phyloP scores from a whole-genome alignment of 2,888 invertebrate genomes.

The Latrodectus hesperus region DNA sequence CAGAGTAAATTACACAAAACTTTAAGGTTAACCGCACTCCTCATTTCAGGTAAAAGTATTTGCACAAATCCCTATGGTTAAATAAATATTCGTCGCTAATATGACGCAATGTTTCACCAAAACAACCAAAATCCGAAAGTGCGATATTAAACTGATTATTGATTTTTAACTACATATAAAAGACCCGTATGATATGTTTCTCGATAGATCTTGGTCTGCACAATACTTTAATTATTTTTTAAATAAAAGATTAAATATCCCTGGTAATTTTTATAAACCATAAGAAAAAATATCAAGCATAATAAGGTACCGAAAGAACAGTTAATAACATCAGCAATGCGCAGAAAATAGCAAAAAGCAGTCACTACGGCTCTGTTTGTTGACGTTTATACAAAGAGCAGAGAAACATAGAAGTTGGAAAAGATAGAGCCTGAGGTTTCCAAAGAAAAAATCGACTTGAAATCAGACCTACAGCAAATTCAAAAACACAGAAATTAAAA shows the following conservation, averaged over 20 bases:
- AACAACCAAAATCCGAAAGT: background rate
- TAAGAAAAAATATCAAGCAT: no score
- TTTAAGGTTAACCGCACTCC: no score
- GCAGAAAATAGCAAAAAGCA: conserved; percentile 54
- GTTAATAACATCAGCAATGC: conserved; percentile 61
- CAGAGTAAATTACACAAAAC: no score
- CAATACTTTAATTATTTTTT: no score
- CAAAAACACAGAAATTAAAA: background rate
- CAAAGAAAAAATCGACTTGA: background rate
- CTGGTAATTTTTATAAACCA: no score
- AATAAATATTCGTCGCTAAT: background rate
- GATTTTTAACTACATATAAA: background rate
- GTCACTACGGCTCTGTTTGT: conserved; percentile 51
- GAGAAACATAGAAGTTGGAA: background rate
- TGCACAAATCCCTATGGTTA: no score
- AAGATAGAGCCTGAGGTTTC: background rate
- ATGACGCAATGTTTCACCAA: background rate
- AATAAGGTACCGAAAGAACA: background rate
- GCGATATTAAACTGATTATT: background rate
- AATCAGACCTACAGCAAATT: background rate
- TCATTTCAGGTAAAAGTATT: no score
- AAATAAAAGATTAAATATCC: no score
- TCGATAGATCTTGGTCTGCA: no score
- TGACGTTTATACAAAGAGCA: conserved; percentile 41
- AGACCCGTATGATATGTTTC: background rate